Evolutionary conservation across 92 coral and sea anemone genomes (phyloP).

Genomic region (Ricordea florida): DNA sequence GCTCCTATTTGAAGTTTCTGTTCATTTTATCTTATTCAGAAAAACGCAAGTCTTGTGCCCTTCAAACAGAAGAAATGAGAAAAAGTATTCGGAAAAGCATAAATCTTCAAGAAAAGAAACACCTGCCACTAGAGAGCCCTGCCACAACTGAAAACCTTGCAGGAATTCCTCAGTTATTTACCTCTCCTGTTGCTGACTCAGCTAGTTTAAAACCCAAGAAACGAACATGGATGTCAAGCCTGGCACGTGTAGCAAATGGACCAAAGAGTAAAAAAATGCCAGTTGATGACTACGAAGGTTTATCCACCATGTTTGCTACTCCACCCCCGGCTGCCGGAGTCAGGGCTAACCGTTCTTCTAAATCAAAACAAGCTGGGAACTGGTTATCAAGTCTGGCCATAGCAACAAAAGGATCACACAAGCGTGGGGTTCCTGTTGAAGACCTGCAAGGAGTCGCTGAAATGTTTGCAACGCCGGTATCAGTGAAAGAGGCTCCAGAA

Average conservation of each 20-base stretch:
- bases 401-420: slow-evolving; percentile 46
- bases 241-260: slow-evolving; percentile 33
- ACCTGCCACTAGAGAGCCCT: no score
- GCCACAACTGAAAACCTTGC: slow-evolving; percentile 10
- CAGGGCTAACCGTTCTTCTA: background rate
- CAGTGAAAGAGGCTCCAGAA: background rate
- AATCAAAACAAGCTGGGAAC: slow-evolving; percentile 44
- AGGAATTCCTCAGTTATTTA: background rate
- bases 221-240: slow-evolving; percentile 17
- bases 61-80: no score
- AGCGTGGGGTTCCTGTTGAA: slow-evolving; percentile 6
- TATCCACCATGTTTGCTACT: slow-evolving; percentile 62
- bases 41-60: no score
- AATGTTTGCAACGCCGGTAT: slow-evolving; percentile 68
- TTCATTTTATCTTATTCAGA: no score
- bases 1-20: no score
- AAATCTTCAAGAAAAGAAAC: no score
- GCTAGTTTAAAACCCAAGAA: background rate
- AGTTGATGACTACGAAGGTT: slow-evolving; percentile 60
- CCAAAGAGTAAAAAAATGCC: slow-evolving; percentile 19
- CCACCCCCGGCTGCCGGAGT: slow-evolving; percentile 37
- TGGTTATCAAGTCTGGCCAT: slow-evolving; percentile 75
- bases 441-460: slow-evolving; percentile 61
- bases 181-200: background rate
- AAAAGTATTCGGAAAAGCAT: no score